These are phyloP conservation scores for Platanista minor DNA, from an alignment of 2,113 vertebrate genomes.

Conservation along the genomic window DNA sequence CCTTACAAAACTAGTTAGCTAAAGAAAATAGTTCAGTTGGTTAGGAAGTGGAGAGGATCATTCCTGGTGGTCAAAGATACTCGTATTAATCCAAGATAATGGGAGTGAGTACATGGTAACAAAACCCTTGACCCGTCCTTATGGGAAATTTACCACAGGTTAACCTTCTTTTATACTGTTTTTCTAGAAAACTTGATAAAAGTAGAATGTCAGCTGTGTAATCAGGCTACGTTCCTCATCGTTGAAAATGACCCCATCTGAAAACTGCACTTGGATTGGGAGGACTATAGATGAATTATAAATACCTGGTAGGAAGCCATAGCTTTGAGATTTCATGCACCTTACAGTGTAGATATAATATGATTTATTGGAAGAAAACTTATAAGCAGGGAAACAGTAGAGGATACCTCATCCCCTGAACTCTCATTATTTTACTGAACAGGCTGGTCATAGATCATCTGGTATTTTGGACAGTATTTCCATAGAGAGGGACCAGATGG, in stretches of 20 bases:
- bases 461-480: background rate
- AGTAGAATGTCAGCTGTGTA: background rate
- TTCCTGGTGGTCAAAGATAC: background rate
- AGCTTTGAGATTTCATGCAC: background rate
- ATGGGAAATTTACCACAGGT: background rate
- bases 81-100: background rate
- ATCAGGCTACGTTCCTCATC: background rate
- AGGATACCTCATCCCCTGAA: background rate
- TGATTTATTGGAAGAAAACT: background rate
- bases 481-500: background rate
- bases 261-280: background rate
- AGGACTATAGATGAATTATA: background rate
- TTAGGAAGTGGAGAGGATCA: background rate
- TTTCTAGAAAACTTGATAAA: background rate
- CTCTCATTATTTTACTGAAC: background rate
- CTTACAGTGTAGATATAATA: background rate
- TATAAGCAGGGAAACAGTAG: background rate
- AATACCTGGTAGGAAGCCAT: background rate
- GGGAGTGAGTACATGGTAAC: background rate
- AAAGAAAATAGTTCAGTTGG: background rate
- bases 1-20: background rate
- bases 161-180: background rate
- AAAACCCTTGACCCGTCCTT: background rate
- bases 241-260: background rate
- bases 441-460: background rate